Percentiles rank a stretch among this genome's conserved stretches.
These are phyloP conservation scores for Centrocercus urophasianus DNA, from an alignment of 2,113 vertebrate genomes.

Conservation along the genomic window DNA sequence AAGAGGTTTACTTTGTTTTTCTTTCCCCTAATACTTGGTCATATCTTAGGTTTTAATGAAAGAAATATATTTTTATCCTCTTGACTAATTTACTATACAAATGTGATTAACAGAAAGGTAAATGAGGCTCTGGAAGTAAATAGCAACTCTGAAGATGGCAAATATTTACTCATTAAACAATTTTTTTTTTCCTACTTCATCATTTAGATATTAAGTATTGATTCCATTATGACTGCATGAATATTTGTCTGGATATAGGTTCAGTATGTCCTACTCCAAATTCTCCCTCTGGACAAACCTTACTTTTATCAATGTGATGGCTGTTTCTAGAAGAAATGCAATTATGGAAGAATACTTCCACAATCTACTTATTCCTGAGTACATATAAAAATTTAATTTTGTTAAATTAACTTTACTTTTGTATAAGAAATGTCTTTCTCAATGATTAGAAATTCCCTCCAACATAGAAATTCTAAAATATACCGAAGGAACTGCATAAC, in stretches of 20 bases:
- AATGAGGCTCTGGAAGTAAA: neutral
- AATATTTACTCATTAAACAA: neutral
- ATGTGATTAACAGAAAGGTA: neutral
- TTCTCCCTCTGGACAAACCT: neutral
- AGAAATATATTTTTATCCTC: neutral
- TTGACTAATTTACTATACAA: neutral
- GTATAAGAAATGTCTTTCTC: neutral
- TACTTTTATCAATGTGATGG: neutral
- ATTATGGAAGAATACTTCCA: neutral
- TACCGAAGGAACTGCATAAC: neutral
- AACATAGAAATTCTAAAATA: neutral
- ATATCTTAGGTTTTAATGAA: neutral
- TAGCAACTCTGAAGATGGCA: neutral
- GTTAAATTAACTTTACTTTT: neutral
- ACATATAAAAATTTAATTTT: neutral
- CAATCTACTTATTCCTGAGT: neutral
- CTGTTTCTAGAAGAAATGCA: neutral
- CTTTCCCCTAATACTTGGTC: rapidly evolving
- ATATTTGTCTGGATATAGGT: neutral
- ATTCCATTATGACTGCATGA: neutral
- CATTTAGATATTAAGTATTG: neutral
- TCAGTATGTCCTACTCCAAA: neutral
- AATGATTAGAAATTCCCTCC: neutral
- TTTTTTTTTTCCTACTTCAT: neutral
- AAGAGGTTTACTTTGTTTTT: neutral